A percentile compares a stretch with the other conserved stretches of the same genome.
These are phyloP conservation scores for Gryon sp. DNA, from an alignment of 1,140 invertebrate genomes.

Conservation along the genomic window DNA sequence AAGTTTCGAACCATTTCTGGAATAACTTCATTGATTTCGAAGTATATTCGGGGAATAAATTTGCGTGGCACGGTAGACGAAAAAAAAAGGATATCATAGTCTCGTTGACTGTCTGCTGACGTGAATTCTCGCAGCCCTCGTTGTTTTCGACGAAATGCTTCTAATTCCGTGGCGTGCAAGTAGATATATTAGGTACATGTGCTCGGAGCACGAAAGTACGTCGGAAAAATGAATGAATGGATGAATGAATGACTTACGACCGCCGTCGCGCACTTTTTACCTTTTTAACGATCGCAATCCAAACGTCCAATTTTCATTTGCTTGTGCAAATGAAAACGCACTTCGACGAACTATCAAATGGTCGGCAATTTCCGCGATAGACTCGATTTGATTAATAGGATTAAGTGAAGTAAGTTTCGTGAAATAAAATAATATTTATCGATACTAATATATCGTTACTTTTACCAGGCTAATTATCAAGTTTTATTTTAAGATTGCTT, in stretches of 20 bases:
- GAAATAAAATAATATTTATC: too few species aligned
- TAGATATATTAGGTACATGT: slow-evolving; percentile 51
- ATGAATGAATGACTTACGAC: slow-evolving; percentile 48
- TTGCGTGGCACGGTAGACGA: slow-evolving; percentile 54
- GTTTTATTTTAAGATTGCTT: too few species aligned
- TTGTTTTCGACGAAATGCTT: slow-evolving; percentile 53
- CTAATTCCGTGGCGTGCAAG: slow-evolving; percentile 55
- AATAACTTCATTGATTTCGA: slow-evolving; percentile 58
- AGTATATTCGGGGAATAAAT: slow-evolving; percentile 57
- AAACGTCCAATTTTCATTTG: slow-evolving; percentile 34
- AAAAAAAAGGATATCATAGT: slow-evolving; percentile 54
- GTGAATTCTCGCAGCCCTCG: slow-evolving; percentile 56
- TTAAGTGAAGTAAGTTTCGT: too few species aligned
- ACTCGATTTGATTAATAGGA: too few species aligned
- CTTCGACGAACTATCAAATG: slow-evolving; percentile 19
- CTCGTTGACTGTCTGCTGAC: slow-evolving; percentile 59
- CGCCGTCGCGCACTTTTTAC: slow-evolving; percentile 11
- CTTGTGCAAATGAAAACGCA: neutral
- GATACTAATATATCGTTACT: too few species aligned
- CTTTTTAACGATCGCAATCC: slow-evolving; percentile 40
- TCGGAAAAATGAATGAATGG: slow-evolving; percentile 60
- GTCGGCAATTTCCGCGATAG: too few species aligned
- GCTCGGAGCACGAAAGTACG: slow-evolving; percentile 47
- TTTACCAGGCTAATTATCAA: too few species aligned
- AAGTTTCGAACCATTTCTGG: too few species aligned